These are phyloP conservation scores for Muschampia plurimacula DNA, from an alignment of 2,888 invertebrate genomes.

Conservation along the genomic window DNA sequence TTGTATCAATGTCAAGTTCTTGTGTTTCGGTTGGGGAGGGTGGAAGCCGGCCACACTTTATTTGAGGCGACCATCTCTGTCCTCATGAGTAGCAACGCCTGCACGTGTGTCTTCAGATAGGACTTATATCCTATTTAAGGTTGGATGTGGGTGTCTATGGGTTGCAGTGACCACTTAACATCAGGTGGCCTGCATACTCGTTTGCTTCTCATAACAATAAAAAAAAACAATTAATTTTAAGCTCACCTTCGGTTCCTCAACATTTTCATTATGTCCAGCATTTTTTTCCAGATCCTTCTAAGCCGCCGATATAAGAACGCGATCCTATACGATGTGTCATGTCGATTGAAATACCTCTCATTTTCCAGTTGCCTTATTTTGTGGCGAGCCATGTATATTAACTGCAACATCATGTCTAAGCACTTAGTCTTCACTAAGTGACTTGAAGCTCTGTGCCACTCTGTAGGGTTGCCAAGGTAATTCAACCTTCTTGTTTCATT, in stretches of 20 bases:
- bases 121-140: too few relatives aligned
- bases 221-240: neutral
- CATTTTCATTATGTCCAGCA: slow-evolving; percentile 46
- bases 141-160: too few relatives aligned
- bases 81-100: too few relatives aligned
- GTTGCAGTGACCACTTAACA: too few relatives aligned
- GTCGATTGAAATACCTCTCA: slow-evolving; percentile 48
- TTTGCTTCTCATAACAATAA: too few relatives aligned
- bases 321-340: slow-evolving; percentile 55
- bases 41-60: too few relatives aligned
- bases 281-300: slow-evolving; percentile 44
- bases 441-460: slow-evolving; percentile 9
- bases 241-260: slow-evolving; percentile 37
- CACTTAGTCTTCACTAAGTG: slow-evolving; percentile 42
- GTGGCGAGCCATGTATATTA: slow-evolving; percentile 58
- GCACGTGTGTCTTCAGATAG: too few relatives aligned
- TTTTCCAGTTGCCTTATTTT: slow-evolving; percentile 50
- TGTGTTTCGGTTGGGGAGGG: too few relatives aligned
- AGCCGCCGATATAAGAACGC: slow-evolving; percentile 52
- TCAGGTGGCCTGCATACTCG: too few relatives aligned
- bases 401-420: slow-evolving; percentile 54
- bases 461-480: neutral
- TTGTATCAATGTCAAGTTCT: too few relatives aligned
- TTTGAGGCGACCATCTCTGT: too few relatives aligned
- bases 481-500: slow-evolving; percentile 43